These are phyloP conservation scores for Schmidtea mediterranea DNA, from an alignment of 1,140 invertebrate species.

Conservation along the genomic window DNA sequence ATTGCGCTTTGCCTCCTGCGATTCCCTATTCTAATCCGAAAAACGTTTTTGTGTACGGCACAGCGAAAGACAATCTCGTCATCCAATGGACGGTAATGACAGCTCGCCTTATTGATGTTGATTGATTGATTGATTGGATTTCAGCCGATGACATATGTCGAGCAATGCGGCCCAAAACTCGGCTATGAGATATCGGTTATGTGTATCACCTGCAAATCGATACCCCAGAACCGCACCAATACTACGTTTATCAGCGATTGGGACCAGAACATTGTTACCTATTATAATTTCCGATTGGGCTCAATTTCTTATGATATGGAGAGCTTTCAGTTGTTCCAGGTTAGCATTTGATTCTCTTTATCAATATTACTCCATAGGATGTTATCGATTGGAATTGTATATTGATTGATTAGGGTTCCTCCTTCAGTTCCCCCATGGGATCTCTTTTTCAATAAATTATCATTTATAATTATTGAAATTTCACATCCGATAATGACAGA, in stretches of 20 bases:
- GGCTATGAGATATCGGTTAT: conserved; percentile 64
- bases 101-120: neutral
- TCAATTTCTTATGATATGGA: conserved; percentile 6
- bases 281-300: conserved; percentile 7
- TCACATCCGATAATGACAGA: too few relatives aligned
- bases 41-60: conserved; percentile 65
- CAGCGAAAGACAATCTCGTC: conserved; percentile 56
- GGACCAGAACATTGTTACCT: conserved; percentile 7
- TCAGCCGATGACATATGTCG: conserved; percentile 67
- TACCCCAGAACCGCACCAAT: neutral
- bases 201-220: conserved; percentile 35
- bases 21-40: conserved; percentile 76
- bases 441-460: too few relatives aligned
- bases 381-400: too few relatives aligned
- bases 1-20: conserved; percentile 57
- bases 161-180: conserved; percentile 76
- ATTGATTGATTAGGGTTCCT: too few relatives aligned
- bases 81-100: conserved; percentile 72
- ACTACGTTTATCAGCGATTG: conserved; percentile 12
- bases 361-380: too few relatives aligned
- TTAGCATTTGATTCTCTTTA: neutral
- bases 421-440: too few relatives aligned
- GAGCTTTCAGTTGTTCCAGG: neutral
- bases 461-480: too few relatives aligned
- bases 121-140: conserved; percentile 1